Conservation (phyloP, 2,797 vertebrate species). For the Neosilurus hyrtlii region DNA sequence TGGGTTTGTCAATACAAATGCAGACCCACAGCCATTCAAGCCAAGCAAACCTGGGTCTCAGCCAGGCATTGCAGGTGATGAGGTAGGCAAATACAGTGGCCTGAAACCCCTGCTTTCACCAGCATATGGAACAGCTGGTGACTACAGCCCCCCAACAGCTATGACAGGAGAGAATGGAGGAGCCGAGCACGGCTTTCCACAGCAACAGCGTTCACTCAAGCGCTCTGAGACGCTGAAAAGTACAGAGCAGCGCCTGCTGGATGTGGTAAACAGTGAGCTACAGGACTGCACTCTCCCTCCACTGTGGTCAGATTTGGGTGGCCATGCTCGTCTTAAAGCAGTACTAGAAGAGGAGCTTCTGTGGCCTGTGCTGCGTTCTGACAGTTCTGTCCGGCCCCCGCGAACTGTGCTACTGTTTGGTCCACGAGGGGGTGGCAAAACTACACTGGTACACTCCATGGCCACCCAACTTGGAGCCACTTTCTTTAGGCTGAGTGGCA, state of each 20-base stretch:
- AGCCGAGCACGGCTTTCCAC: conserved; percentile 71
- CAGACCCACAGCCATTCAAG: conserved; percentile 72
- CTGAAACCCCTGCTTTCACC: conserved; percentile 82
- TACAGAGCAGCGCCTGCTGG: conserved; percentile 78
- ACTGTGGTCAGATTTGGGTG: conserved; percentile 87
- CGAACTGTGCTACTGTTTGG: conserved; percentile 89
- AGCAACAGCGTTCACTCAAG: conserved; percentile 70
- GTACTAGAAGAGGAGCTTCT: conserved; percentile 90
- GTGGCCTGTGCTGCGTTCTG: conserved; percentile 88
- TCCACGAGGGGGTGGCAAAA: conserved; percentile 84
- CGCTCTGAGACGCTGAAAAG: conserved; percentile 78
- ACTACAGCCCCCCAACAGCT: conserved; percentile 80
- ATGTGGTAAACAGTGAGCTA: conserved; percentile 84
- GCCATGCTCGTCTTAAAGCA: conserved; percentile 84
- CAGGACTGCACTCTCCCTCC: conserved; percentile 85
- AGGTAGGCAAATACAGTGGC: conserved; percentile 67
- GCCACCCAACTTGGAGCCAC: conserved; percentile 89
- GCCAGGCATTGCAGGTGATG: conserved; percentile 60
- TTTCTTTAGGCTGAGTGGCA: conserved; percentile 80
- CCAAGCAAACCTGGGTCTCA: conserved; percentile 71
- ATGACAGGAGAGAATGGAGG: conserved; percentile 77
- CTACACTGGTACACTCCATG: conserved; percentile 84
- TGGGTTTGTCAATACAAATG: conserved; percentile 70
- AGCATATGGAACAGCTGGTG: conserved; percentile 72
- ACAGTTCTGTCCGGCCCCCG: conserved; percentile 71